Base-by-base conservation (phyloP, 2,888 invertebrate species). In the Cheilosia scutellata region DNA sequence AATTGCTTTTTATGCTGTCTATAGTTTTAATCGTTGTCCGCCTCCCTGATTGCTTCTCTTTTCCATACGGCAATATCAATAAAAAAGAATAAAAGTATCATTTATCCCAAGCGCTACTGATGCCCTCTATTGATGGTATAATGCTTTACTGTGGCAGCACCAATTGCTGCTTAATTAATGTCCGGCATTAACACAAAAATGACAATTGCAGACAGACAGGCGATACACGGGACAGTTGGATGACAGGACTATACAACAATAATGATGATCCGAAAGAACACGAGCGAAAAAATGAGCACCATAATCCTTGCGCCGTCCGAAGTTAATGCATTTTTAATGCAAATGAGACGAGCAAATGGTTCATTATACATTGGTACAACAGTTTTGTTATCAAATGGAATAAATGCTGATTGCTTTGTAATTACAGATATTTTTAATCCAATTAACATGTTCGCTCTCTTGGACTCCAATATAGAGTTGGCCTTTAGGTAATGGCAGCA, bases 1-100 rank as follows among this genome's bases (percentile, higher is more conserved):
- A 63, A 74, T 74, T 74, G 74, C 33, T 74, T 74, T 63, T 74
- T 33, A 55, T 51, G 4, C 51, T 37, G 37, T 47, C 37, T 42
- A 13, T 20, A 63, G 27, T 27, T 40, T 66, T 37, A 71, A 58
- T 49, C 37, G 58, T 37, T 63, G 60, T 42, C 53, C 27, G 42
- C 63, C 47, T 47, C 44, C 25, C 2, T 25, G 33, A 58, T 6
- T 40, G 71, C 16, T 44, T 62, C 40, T 49, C n/a, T 40, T n/a
- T 20, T 51, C 5, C 51, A 29, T 7, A 16, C 27, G 27, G 11
- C 25, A 51, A 27, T 27, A 47, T 20, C 20, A 51, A 29, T 27
- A 5, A 13, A 51, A 51, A 51, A 20, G 20, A 51, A 51, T n/a
- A 51, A 11, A 25, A 25, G 5, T 29, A 27, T 51, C 27, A 44